Evolutionary conservation across 2,888 invertebrate species (phyloP).

Genomic region (Rhaphigaster nebulosa): DNA sequence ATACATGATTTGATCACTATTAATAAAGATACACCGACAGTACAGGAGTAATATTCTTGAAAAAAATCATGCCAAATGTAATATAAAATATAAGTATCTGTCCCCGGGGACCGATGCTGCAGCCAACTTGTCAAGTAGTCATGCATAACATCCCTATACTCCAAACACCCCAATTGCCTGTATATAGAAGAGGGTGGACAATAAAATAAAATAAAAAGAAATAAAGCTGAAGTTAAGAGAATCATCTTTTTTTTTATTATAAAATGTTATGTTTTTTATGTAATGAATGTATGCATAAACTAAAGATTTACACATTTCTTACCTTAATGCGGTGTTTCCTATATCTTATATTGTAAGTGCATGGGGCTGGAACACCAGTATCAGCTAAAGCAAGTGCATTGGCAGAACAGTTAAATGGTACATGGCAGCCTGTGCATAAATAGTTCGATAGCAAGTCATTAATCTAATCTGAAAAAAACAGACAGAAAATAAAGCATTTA

Average conservation of each 20-base stretch:
- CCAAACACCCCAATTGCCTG: too few species aligned
- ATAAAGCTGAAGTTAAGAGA: too few species aligned
- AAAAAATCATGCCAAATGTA: too few species aligned
- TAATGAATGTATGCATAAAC: neutral
- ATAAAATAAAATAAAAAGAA: too few species aligned
- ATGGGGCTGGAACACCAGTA: slow-evolving; percentile 61
- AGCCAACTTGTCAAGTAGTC: too few species aligned
- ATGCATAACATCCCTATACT: too few species aligned
- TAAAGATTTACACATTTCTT: neutral
- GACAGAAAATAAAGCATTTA: neutral
- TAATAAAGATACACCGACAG: too few species aligned
- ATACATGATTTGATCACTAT: too few species aligned
- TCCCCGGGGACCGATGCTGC: too few species aligned
- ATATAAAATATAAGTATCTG: too few species aligned
- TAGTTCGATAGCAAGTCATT: slow-evolving; percentile 57
- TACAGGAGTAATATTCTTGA: too few species aligned
- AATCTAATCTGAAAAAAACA: slow-evolving; percentile 52
- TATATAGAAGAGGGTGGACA: too few species aligned
- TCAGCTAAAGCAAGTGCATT: slow-evolving; percentile 56
- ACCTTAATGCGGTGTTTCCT: slow-evolving; percentile 62
- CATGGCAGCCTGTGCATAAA: slow-evolving; percentile 56
- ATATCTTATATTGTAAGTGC: slow-evolving; percentile 61
- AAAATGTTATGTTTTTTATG: neutral
- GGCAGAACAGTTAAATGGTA: slow-evolving; percentile 57
- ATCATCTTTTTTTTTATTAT: neutral